Base-by-base conservation (phyloP, 23 tunicate genomes). In the Ciona savignyi region DNA sequence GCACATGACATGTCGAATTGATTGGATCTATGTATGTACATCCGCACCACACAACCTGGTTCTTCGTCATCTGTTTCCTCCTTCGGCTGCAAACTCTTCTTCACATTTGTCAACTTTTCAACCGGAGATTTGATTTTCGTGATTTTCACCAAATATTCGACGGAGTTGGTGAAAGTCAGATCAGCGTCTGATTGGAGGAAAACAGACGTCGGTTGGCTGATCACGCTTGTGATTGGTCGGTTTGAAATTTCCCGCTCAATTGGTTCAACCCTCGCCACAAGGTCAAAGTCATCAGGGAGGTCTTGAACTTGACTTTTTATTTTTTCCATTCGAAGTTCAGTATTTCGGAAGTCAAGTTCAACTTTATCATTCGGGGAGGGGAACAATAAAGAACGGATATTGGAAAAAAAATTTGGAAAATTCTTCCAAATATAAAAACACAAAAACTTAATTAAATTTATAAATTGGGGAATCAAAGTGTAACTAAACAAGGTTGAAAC, bases 1-100 rank as follows among this genome's bases (percentile, higher is more conserved):
- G 48, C 72, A 49, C 62, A 69, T 29, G 72, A 33, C 91, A 84
- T 71, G 1, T 85, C 80, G 71, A 71, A 84, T 49, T 85, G 72
- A 75, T 85, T 85, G 23, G 51, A 65, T n/a, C 90, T 68, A 25
- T 80, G 97, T 64, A 91, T 66, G 71, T 80, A 91, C 73, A 91
- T 71, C 23, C 91, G 82, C 1, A 84, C 82, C 31, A 91, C 86
- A 73, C 76, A 83, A 30, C 63, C 24, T 22, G 70, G 27, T 0
- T 66, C 22, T 22, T 72, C 23, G 4, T 20, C 73, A 48, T 19
- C 67, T 63, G 26, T 20, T 1, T 27, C 32, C n/a, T 42, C 23
- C 32, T 20, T 3, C 21, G 48, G 27, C 21, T 49, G 76, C 49
- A 42, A 64, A 3, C 4, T 27, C 20, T 25, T 51, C 49, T 72